Conservation (phyloP, 53 echinoderm and acorn worm genomes). For the Antedon mediterranea region DNA sequence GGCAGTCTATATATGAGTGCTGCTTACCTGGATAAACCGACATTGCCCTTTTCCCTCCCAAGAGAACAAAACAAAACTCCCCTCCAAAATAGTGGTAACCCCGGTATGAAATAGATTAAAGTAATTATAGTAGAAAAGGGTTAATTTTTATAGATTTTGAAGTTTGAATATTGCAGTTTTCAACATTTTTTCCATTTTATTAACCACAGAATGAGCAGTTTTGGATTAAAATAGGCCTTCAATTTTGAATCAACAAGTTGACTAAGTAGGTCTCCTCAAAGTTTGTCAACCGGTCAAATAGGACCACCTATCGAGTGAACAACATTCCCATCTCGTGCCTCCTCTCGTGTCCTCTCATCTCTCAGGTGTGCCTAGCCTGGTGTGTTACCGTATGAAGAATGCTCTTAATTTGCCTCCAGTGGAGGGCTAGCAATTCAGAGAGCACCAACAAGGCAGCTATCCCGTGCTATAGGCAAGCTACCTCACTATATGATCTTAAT, state of each 20-base stretch:
- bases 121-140: too few species aligned
- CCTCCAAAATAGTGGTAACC: too few species aligned
- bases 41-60: too few species aligned
- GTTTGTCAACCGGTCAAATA: background rate
- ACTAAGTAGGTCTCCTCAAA: background rate
- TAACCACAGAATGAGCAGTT: too few species aligned
- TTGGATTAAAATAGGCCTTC: too few species aligned
- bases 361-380: background rate
- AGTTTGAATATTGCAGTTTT: too few species aligned
- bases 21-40: too few species aligned
- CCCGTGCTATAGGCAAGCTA: background rate
- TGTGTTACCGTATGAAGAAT: background rate
- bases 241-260: background rate
- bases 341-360: background rate
- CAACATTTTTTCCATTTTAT: too few species aligned
- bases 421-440: background rate
- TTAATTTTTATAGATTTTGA: too few species aligned
- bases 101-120: too few species aligned
- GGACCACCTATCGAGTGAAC: background rate
- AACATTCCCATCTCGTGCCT: background rate
- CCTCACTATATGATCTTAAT: background rate
- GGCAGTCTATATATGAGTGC: too few species aligned
- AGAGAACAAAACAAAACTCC: too few species aligned
- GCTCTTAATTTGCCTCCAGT: background rate
- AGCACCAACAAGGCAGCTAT: background rate